These are phyloP conservation scores for Meta bourneti DNA, from an alignment of 2,888 invertebrate genomes.

Conservation along the genomic window DNA sequence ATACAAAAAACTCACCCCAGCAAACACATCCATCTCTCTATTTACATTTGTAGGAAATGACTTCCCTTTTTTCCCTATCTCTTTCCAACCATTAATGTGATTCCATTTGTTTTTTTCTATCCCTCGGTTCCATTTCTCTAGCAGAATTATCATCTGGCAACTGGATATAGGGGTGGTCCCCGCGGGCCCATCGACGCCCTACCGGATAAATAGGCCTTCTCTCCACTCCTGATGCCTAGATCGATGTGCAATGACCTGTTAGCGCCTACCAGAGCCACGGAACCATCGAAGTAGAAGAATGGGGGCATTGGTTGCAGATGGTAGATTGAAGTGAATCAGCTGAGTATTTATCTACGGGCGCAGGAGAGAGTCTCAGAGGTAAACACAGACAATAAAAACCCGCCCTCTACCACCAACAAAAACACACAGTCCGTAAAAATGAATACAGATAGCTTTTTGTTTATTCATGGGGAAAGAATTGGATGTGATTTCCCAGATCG, in stretches of 20 bases:
- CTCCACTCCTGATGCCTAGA: conserved; percentile 8
- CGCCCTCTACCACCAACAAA: neutral
- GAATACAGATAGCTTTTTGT: neutral
- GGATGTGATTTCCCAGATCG: neutral
- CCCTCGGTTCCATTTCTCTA: neutral
- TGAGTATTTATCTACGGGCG: conserved; percentile 23
- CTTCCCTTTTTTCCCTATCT: conserved; percentile 25
- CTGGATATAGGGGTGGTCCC: neutral
- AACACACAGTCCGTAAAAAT: neutral
- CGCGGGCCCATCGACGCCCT: conserved; percentile 29
- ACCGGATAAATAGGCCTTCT: conserved; percentile 24
- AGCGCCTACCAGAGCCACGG: neutral
- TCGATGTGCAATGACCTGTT: conserved; percentile 50
- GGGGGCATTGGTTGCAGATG: conserved; percentile 45
- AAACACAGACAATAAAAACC: neutral
- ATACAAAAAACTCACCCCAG: neutral
- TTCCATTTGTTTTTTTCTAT: neutral
- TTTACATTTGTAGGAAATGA: conserved; percentile 35
- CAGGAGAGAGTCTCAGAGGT: neutral
- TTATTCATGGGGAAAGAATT: neutral
- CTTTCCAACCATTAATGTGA: neutral
- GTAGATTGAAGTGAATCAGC: conserved; percentile 9
- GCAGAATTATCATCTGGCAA: conserved; percentile 24
- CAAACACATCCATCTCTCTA: conserved; percentile 1
- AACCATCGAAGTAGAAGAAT: conserved; percentile 19